A percentile compares a stretch with the other conserved stretches of the same genome.
Conservation (phyloP, 2,797 vertebrate genomes). For the Orientallactaga sibirica region DNA sequence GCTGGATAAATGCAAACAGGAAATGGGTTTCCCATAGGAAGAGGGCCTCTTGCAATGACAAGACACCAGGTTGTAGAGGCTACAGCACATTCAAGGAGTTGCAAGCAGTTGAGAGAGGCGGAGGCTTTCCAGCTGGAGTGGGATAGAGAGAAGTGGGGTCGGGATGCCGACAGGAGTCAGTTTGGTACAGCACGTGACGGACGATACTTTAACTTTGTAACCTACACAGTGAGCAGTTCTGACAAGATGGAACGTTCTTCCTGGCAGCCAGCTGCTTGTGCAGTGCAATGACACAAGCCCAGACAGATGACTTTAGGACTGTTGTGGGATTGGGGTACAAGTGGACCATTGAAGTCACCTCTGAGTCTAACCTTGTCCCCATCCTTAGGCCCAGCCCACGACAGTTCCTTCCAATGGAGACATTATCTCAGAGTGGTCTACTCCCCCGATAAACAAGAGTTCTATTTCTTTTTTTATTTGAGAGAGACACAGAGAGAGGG, state of each 20-base stretch:
- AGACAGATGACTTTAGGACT: not conserved
- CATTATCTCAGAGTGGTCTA: not conserved
- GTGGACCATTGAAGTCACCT: not conserved
- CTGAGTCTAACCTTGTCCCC: not conserved
- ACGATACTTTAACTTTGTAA: not conserved
- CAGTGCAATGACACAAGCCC: not conserved
- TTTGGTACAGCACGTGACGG: not conserved
- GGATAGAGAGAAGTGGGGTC: not conserved
- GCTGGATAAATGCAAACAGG: not conserved
- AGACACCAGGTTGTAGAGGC: not conserved
- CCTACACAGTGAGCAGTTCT: not conserved
- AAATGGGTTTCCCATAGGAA: not conserved
- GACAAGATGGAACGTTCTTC: not conserved
- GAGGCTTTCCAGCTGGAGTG: not conserved
- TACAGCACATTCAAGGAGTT: not conserved
- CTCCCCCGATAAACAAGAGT: not conserved
- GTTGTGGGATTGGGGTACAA: not conserved
- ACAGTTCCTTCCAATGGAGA: not conserved
- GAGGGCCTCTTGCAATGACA: not conserved
- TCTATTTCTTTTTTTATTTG: not conserved
- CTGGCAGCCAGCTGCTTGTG: not conserved
- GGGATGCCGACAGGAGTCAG: not conserved
- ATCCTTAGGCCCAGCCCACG: no score
- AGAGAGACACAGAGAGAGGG: no score
- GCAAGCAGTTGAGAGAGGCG: not conserved